Evolutionary conservation across 1,140 invertebrate species (phyloP).

Genomic region (Polyergus mexicanus): DNA sequence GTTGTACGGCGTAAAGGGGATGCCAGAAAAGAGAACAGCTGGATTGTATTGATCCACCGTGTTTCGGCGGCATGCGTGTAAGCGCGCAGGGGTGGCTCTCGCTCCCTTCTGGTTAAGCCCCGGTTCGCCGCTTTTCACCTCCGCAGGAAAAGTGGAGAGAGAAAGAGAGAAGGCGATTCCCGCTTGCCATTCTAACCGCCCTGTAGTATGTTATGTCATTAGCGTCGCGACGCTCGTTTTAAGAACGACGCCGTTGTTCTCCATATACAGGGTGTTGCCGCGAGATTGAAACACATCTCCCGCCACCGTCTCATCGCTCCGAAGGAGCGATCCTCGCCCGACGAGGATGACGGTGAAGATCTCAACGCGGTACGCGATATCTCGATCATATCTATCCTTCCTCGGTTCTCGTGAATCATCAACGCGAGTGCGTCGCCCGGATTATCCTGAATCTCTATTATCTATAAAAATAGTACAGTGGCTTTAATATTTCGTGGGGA

Average conservation of each 20-base stretch:
- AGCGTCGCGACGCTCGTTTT: conserved; percentile 54
- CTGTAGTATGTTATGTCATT: conserved; percentile 72
- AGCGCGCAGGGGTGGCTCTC: conserved; percentile 80
- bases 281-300: neutral
- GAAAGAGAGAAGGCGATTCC: conserved; percentile 49
- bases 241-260: neutral
- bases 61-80: conserved; percentile 61
- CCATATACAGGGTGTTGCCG: neutral
- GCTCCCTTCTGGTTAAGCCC: conserved; percentile 66
- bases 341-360: conserved; percentile 83
- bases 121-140: conserved; percentile 72
- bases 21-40: conserved; percentile 84
- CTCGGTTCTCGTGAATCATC: neutral
- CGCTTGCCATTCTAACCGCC: conserved; percentile 20
- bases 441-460: neutral
- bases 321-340: neutral
- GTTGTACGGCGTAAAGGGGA: conserved; percentile 75
- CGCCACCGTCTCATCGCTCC: too few relatives aligned
- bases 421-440: neutral
- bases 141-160: conserved; percentile 57
- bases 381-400: neutral
- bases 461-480: neutral
- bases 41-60: conserved; percentile 84
- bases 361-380: conserved; percentile 79
- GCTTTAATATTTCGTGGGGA: neutral